Evolutionary conservation across 2,888 invertebrate species (phyloP).

Genomic region (Lycophotia porphyrea): DNA sequence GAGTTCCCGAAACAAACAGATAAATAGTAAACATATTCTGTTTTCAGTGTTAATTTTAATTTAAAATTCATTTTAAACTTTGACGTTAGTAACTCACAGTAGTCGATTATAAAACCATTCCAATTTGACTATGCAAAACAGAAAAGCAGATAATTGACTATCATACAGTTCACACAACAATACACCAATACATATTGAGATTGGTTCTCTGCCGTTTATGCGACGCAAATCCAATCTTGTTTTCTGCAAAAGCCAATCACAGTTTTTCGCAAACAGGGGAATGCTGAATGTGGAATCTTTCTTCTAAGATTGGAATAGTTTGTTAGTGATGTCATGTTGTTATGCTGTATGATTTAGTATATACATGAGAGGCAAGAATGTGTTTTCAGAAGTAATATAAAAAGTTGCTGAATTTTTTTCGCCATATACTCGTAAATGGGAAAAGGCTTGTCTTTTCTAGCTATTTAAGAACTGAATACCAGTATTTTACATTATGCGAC

Average conservation of each 20-base stretch:
- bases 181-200: conserved; percentile 23
- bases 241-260: conserved; percentile 43
- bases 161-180: conserved; percentile 38
- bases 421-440: background rate
- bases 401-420: background rate
- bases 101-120: background rate
- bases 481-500: background rate
- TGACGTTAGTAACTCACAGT: background rate
- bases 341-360: background rate
- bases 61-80: background rate
- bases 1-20: no score
- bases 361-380: background rate
- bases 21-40: no score
- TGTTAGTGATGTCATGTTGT: background rate
- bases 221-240: conserved; percentile 50
- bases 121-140: conserved; percentile 1
- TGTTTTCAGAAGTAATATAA: background rate
- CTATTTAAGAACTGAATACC: background rate
- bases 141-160: conserved; percentile 23
- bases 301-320: conserved; percentile 4
- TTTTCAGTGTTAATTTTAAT: no score
- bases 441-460: background rate
- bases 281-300: background rate
- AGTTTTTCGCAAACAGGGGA: background rate
- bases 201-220: conserved; percentile 37